These are phyloP conservation scores for Drosophila subobscura DNA, from an alignment of 1,140 invertebrate genomes.

Conservation along the genomic window DNA sequence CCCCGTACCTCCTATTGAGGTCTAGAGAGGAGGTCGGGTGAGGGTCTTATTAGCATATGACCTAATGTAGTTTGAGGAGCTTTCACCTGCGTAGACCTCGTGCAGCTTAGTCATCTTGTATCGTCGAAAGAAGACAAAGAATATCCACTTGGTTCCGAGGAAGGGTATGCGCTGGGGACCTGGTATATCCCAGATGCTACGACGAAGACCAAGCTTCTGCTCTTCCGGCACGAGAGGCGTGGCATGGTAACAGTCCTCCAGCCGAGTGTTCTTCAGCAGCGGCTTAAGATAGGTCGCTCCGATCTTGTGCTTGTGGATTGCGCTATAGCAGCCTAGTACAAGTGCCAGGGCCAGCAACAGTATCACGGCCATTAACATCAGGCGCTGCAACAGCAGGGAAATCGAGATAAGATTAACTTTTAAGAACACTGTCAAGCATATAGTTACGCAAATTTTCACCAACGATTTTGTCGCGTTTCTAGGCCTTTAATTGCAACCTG, in stretches of 20 bases:
- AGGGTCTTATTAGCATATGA: constrained; percentile 4
- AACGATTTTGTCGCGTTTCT: constrained; percentile 22
- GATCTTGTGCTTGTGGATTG: constrained; percentile 68
- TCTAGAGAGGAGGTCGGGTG: constrained; percentile 81
- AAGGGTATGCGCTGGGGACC: constrained; percentile 90
- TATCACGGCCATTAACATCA: constrained; percentile 82
- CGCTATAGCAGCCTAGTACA: constrained; percentile 74
- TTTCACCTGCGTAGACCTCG: constrained; percentile 90
- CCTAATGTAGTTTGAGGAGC: constrained; percentile 1
- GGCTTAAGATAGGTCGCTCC: constrained; percentile 66
- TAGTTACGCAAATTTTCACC: constrained; percentile 56
- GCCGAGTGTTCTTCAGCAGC: constrained; percentile 58
- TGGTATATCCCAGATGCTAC: constrained; percentile 85
- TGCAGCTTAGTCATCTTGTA: constrained; percentile 91
- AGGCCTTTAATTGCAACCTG: constrained; percentile 61
- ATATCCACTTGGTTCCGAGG: constrained; percentile 91
- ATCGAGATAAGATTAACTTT: constrained; percentile 20
- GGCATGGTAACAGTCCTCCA: constrained; percentile 75
- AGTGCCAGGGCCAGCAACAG: constrained; percentile 77
- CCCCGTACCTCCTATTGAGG: constrained; percentile 89
- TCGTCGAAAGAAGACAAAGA: constrained; percentile 87
- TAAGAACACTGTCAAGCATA: constrained; percentile 4
- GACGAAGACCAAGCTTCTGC: constrained; percentile 22
- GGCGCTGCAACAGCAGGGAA: constrained; percentile 36
- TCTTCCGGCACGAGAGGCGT: constrained; percentile 51